These are phyloP conservation scores for Phorcus lineatus DNA, from an alignment of 2,888 invertebrate genomes.

Conservation along the genomic window DNA sequence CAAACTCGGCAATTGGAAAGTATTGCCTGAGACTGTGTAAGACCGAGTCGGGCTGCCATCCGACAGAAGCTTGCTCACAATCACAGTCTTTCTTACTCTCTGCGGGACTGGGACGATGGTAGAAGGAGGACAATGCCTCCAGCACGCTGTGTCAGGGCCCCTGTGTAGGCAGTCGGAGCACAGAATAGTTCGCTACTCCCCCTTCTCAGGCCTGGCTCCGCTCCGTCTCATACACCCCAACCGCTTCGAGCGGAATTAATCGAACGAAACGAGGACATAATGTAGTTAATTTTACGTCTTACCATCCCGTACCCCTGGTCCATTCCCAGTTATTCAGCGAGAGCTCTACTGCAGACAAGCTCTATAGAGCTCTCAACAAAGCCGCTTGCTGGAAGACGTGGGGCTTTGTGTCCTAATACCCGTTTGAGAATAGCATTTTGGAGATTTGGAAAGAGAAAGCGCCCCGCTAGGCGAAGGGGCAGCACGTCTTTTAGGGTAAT, in stretches of 20 bases:
- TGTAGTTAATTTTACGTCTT: slow-evolving; percentile 32
- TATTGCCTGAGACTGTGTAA: neutral
- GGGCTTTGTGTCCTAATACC: slow-evolving; percentile 14
- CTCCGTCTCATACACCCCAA: slow-evolving; percentile 22
- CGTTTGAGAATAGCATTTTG: slow-evolving; percentile 16
- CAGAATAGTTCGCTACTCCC: slow-evolving; percentile 25
- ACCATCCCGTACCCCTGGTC: neutral
- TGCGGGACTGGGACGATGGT: slow-evolving; percentile 17
- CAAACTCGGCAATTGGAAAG: neutral
- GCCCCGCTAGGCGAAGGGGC: slow-evolving; percentile 8
- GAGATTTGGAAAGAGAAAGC: neutral
- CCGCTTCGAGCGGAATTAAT: slow-evolving; percentile 33
- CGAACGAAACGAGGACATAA: slow-evolving; percentile 32
- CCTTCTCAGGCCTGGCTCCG: slow-evolving; percentile 30
- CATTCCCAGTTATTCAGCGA: neutral
- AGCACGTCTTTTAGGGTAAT: slow-evolving; percentile 20
- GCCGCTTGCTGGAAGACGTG: neutral
- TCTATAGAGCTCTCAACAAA: slow-evolving; percentile 1
- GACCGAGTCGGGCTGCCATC: neutral
- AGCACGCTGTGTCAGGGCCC: slow-evolving; percentile 19
- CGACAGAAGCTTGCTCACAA: slow-evolving; percentile 14
- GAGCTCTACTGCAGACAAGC: neutral
- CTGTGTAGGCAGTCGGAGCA: slow-evolving; percentile 12
- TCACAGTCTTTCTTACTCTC: slow-evolving; percentile 24
- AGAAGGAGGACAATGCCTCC: slow-evolving; percentile 22